Conservation (phyloP, 2,113 vertebrate species). For the Cinclus mexicanus region DNA sequence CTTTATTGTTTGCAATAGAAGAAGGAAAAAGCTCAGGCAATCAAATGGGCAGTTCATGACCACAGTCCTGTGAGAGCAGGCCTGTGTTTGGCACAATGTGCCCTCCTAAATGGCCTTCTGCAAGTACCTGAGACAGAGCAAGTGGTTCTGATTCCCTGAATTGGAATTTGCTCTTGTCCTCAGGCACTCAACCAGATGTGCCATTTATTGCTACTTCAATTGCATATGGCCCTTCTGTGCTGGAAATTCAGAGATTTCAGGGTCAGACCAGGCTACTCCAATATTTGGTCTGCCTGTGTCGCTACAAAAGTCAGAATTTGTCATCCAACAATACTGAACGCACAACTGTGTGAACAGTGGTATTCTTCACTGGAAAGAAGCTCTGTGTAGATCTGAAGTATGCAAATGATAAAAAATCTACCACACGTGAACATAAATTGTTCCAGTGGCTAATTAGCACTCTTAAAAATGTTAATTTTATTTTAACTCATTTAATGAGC, state of each 20-base stretch:
- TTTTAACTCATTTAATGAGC: neutral
- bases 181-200: neutral
- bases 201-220: neutral
- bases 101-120: neutral
- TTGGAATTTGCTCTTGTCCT: neutral
- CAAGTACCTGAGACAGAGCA: neutral
- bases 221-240: neutral
- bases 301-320: neutral
- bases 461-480: neutral
- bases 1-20: neutral
- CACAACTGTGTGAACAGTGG: neutral
- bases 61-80: neutral
- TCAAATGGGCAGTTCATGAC: neutral
- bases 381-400: neutral
- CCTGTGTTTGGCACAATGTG: neutral
- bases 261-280: neutral
- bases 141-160: neutral
- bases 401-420: neutral
- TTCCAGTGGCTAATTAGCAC: neutral
- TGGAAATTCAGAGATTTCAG: neutral
- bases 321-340: neutral
- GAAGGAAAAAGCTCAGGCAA: rapidly evolving
- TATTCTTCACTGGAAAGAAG: neutral
- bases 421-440: neutral
- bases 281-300: neutral